Conservation (phyloP, 2,113 vertebrate genomes). For the Sphaerodactylus townsendi region DNA sequence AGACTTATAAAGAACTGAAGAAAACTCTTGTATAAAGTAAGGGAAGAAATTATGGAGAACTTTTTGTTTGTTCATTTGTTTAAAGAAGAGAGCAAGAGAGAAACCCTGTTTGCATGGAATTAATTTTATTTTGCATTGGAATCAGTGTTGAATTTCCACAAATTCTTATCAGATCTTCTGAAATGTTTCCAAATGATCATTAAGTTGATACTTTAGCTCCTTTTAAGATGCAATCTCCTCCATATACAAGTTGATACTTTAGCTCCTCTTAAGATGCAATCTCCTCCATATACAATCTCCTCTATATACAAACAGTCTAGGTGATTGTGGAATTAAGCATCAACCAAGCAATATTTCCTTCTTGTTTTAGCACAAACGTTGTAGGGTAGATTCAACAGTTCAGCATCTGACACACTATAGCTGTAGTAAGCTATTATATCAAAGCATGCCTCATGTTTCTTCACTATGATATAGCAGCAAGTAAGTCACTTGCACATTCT, state of each 20-base stretch:
- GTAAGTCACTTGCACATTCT: neutral
- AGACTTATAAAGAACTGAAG: constrained; percentile 17
- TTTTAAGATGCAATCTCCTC: constrained; percentile 37
- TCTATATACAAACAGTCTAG: constrained; percentile 40
- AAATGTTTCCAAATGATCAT: constrained; percentile 48
- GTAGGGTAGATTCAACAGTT: constrained; percentile 7
- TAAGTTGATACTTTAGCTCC: constrained; percentile 41
- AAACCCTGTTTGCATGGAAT: constrained; percentile 44
- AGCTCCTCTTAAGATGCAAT: constrained; percentile 37
- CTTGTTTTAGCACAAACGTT: neutral
- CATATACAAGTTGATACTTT: constrained; percentile 19
- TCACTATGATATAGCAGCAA: neutral
- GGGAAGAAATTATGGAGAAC: neutral
- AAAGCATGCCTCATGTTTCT: neutral
- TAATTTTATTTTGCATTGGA: constrained; percentile 54
- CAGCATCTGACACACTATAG: constrained; percentile 19
- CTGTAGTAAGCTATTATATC: constrained; percentile 7
- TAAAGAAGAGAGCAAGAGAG: neutral
- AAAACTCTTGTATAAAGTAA: constrained; percentile 2
- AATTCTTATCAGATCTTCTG: constrained; percentile 39
- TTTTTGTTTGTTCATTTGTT: constrained; percentile 29
- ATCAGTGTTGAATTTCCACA: constrained; percentile 40
- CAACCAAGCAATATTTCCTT: constrained; percentile 22
- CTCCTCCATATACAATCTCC: constrained; percentile 8
- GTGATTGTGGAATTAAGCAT: constrained; percentile 37